phyloP scores from a whole-genome alignment of 1,140 invertebrate species.

The Philotrypesis tridentata region DNA sequence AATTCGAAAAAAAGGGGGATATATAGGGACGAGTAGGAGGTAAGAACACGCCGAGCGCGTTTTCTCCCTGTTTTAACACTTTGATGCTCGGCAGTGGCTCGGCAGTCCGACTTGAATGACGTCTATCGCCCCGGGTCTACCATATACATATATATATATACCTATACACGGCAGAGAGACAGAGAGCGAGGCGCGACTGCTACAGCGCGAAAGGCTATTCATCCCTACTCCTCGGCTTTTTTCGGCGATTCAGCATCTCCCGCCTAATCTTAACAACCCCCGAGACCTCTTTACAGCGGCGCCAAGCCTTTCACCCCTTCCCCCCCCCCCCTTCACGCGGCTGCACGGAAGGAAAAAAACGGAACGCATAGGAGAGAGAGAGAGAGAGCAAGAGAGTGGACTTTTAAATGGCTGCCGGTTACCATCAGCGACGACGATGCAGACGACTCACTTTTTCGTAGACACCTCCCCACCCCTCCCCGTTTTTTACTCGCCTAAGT shows the following conservation, averaged over 20 bases:
- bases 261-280: conserved; percentile 42
- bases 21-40: not conserved
- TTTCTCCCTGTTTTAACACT: not conserved
- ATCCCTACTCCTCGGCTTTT: conserved; percentile 15
- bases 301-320: conserved; percentile 10
- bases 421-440: not conserved
- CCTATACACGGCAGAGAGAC: too few relatives aligned
- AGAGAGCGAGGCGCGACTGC: not conserved
- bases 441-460: not conserved
- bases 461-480: too few relatives aligned
- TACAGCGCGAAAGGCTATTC: conserved; percentile 19
- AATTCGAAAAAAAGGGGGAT: not conserved
- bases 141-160: not conserved
- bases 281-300: conserved; percentile 29
- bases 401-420: conserved; percentile 14
- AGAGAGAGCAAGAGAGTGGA: not conserved
- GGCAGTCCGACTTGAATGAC: conserved; percentile 23
- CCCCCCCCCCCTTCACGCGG: not conserved
- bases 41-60: not conserved
- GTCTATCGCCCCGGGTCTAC: conserved; percentile 20
- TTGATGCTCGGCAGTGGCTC: not conserved
- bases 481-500: too few relatives aligned
- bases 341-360: not conserved
- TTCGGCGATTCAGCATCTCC: conserved; percentile 42
- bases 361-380: not conserved